These are phyloP conservation scores for Hyposmocoma kahamanoa DNA, from an alignment of 1,140 invertebrate genomes.

Conservation along the genomic window DNA sequence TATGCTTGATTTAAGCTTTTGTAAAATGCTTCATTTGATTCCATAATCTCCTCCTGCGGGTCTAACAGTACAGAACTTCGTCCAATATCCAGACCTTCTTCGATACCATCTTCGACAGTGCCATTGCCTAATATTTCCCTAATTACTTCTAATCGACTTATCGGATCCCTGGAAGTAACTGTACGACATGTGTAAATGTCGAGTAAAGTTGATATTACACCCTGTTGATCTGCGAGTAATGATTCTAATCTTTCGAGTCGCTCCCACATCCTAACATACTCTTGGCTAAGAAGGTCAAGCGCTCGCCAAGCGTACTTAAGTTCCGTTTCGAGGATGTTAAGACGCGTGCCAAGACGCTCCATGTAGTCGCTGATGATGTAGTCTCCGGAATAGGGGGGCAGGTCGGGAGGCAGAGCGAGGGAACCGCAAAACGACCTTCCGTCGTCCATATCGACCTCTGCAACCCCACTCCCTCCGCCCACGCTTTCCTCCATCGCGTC, in stretches of 20 bases:
- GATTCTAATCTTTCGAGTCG: conserved; percentile 92
- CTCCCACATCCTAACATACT: conserved; percentile 96
- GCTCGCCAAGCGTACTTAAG: conserved; percentile 94
- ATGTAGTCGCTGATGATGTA: conserved; percentile 90
- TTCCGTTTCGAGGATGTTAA: conserved; percentile 91
- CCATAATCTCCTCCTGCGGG: conserved; percentile 68
- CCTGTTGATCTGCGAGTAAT: conserved; percentile 91
- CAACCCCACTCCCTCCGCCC: conserved; percentile 66
- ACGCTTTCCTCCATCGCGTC: conserved; percentile 70
- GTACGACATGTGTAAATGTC: conserved; percentile 80
- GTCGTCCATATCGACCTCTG: conserved; percentile 70
- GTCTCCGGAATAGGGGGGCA: conserved; percentile 72
- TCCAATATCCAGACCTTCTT: conserved; percentile 75
- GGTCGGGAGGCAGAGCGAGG: conserved; percentile 57
- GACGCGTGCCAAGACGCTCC: conserved; percentile 88
- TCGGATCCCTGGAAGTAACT: conserved; percentile 61
- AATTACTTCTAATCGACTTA: conserved; percentile 74
- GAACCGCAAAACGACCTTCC: conserved; percentile 46
- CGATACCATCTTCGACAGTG: conserved; percentile 76
- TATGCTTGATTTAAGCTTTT: conserved; percentile 91
- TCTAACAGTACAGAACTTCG: conserved; percentile 49
- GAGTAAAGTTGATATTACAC: conserved; percentile 91
- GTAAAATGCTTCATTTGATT: conserved; percentile 92
- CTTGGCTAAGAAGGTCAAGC: conserved; percentile 90
- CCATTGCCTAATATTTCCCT: conserved; percentile 77